Evolutionary conservation across 1,140 invertebrate genomes (phyloP).

Genomic region (Bactericera cockerelli): DNA sequence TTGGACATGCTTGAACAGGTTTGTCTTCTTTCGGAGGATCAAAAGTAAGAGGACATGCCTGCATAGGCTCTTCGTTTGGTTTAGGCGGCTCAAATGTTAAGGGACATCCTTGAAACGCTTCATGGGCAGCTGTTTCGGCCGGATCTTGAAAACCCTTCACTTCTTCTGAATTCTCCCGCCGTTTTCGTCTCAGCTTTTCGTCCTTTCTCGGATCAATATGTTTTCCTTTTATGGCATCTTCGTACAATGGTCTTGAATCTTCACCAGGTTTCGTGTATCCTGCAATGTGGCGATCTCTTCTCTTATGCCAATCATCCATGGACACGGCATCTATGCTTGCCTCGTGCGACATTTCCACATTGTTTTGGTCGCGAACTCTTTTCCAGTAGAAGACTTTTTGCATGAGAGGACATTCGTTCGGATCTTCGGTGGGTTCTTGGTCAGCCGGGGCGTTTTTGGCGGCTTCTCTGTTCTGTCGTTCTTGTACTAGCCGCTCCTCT

Average conservation of each 20-base stretch:
- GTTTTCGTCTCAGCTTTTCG: neutral
- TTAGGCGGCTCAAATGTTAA: neutral
- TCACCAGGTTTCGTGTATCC: neutral
- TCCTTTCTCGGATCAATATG: neutral
- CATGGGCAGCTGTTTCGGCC: neutral
- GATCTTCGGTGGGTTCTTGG: neutral
- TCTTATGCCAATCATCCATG: neutral
- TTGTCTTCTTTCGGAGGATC: neutral
- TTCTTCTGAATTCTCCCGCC: neutral
- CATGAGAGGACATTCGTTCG: neutral
- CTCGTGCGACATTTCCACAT: neutral
- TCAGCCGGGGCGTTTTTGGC: neutral
- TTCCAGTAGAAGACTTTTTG: neutral
- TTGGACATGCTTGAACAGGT: neutral
- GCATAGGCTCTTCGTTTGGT: neutral
- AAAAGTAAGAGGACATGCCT: neutral
- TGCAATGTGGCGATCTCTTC: neutral
- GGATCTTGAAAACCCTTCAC: neutral
- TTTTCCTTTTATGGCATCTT: neutral
- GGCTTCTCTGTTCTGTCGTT: neutral
- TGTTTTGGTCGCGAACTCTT: neutral
- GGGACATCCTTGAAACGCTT: neutral
- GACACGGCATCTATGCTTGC: neutral
- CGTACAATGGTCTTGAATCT: neutral
- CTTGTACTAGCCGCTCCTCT: neutral